Evolutionary conservation across 1,140 invertebrate species (phyloP), one percentile per base, ranked within the genome.

Genomic region (Carcinoscorpius rotundicauda): DNA sequence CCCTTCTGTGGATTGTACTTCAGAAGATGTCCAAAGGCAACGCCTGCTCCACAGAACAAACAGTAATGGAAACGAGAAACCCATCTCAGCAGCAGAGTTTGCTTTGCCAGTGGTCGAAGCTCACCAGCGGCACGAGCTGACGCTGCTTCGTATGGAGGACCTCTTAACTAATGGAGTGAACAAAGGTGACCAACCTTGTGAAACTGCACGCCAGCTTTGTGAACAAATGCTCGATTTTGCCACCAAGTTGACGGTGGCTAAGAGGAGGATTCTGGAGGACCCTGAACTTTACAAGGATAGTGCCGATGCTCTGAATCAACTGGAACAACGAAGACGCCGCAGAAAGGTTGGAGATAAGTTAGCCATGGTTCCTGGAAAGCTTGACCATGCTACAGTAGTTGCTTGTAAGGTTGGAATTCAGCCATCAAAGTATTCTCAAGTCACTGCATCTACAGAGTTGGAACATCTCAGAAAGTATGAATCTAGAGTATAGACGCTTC

Each of bases 291-390:
- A 92, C 76, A 84, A 82, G 64, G 80, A 80, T 64, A 77, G 82
- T 71, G 78, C 75, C 61, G 53, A 79, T 50, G 53, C 58, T 9
- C 60, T 68, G 56, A 80, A 70, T 76, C 80, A 71, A 75, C 81
- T 52, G 81, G 68, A 71, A 11, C 71, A 74, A 59, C 81, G 86
- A 61, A 76, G 81, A 57, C 78, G 86, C 66, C 78, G 87, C 49
- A 83, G 86, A 71, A 82, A 84, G 69, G 84, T 87, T 63, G 78
- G 87, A 71, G 86, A 87, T 74, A 89, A 82, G 79, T 82, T 84
- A 70, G 83, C 84, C 62, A 78, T 85, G 75, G 85, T 94, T 68
- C 91, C 92, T 4, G 92, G 93, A 49, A 96, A 96, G 77, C 77
- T 96, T 65, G 93, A 96, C 78, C 92, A 96, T 76, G 92, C 92